Base-by-base conservation (phyloP, 2,797 vertebrate species). In the Semotilus atromaculatus region DNA sequence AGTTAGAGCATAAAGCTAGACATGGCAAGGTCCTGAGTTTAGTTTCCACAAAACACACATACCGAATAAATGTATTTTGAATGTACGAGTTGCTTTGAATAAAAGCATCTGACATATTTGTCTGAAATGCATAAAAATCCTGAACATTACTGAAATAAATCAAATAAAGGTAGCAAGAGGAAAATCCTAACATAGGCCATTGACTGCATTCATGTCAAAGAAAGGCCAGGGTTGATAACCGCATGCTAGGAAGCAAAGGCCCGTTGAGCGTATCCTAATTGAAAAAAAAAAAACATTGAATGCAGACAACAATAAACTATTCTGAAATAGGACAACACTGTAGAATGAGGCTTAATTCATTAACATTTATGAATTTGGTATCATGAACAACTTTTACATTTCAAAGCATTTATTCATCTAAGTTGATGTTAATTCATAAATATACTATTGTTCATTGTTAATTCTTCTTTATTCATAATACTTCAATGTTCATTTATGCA, bases 21-120 rank as follows among this genome's bases (percentile, higher is more conserved):
- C 58, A 58, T 21, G n/a, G 3, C 76, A 78, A 64, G 18, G 38
- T 76, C 76, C 76, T 64, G 76, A 64, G 58, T 66, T 79, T 13
- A 64, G 6, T 23, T 31, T 60, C 4, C 23, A 60, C 53, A n/a
- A 55, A 76, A 18, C 29, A 55, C 36, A 5, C 64, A 68, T 53
- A 11, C 43, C 1, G 18, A 81, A 43, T 58, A 43, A 71, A 29
- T 34, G 11, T 34, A 66, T 21, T 48, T 78, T 45, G 26, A 43
- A 43, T 26, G 34, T 34, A 40, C 18, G 6, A 64, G 26, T 60
- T 60, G 53, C 36, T 81, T 62, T 72, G 7, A 11, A 40, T 40
- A 60, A 72, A 29, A 58, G 36, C n/a, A 60, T 60, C 51, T 68
- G 21, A 8, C 13, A 38, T 67, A 71, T 29, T 31, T 10, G 18